phyloP scores from a whole-genome alignment of 2,113 vertebrate species.

The Microtus pennsylvanicus region DNA sequence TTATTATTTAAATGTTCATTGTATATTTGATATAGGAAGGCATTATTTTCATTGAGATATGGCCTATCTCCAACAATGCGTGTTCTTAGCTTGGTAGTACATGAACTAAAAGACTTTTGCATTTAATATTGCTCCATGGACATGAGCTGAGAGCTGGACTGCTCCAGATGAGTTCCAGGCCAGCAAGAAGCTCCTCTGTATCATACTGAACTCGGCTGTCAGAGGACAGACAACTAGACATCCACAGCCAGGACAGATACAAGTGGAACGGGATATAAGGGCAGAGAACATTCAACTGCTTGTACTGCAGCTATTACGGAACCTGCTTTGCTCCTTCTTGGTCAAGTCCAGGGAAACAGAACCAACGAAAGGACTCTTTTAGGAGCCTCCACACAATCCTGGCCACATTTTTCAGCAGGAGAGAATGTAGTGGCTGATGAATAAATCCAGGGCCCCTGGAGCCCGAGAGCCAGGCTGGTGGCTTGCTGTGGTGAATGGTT shows the following conservation, averaged over 20 bases:
- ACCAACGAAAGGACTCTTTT: background rate
- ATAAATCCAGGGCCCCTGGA: background rate
- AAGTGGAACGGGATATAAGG: background rate
- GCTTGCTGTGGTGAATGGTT: constrained; percentile 50
- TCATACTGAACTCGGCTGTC: fast-evolving
- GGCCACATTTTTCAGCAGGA: background rate
- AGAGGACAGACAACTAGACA: background rate
- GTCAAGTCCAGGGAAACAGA: background rate
- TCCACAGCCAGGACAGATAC: constrained; percentile 36
- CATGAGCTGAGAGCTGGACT: background rate
- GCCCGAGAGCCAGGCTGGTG: constrained; percentile 41
- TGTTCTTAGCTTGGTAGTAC: background rate
- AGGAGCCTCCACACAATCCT: background rate
- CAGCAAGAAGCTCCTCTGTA: background rate
- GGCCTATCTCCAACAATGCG: background rate
- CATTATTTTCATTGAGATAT: background rate
- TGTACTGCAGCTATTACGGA: background rate
- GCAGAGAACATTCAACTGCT: background rate
- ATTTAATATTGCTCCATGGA: background rate
- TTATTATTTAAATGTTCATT: background rate
- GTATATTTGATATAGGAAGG: constrained; percentile 12
- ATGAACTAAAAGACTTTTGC: constrained; percentile 42
- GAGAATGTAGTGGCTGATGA: background rate
- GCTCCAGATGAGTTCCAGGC: background rate
- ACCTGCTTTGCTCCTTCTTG: background rate